A percentile compares a stretch with the other conserved stretches of the same genome.
phyloP scores from a whole-genome alignment of 2,113 vertebrate species.

The Phalacrocorax carbo region DNA sequence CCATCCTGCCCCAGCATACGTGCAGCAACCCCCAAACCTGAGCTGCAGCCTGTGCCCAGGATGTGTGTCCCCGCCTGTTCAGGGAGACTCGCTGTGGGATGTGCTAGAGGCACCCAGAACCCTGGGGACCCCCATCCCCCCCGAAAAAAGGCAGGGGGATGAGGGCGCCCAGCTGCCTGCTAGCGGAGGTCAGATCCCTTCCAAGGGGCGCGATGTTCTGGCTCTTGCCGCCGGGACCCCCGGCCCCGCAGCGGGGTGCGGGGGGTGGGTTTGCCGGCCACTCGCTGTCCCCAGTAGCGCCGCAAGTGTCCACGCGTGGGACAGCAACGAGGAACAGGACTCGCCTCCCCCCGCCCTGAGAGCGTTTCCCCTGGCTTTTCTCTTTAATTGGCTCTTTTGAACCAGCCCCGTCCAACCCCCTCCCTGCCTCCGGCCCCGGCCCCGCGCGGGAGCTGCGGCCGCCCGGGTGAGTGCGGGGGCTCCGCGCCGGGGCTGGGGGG shows the following conservation, averaged over 20 bases:
- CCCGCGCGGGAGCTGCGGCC: not conserved
- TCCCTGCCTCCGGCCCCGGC: not conserved
- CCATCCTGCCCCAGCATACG: not conserved
- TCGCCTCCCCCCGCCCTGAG: not conserved
- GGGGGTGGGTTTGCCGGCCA: too few relatives aligned
- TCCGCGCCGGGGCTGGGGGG: not conserved
- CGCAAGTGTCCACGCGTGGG: not conserved
- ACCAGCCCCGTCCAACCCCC: not conserved
- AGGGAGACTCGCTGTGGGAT: fast-evolving
- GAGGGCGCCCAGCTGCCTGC: not conserved
- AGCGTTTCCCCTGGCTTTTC: not conserved
- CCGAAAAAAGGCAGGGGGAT: fast-evolving
- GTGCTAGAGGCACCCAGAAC: not conserved
- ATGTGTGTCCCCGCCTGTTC: fast-evolving
- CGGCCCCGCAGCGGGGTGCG: too few relatives aligned
- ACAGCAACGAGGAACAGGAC: not conserved
- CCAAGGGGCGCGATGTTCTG: not conserved
- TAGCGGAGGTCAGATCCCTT: not conserved
- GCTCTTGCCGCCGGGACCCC: not conserved
- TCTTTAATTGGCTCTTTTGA: not conserved
- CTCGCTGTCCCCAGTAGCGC: not conserved
- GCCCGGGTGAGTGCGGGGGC: not conserved
- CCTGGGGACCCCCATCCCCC: not conserved
- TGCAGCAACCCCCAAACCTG: not conserved
- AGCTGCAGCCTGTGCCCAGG: not conserved